Evolutionary conservation across 2,113 vertebrate species (phyloP).

Genomic region (Dicentrarchus labrax): DNA sequence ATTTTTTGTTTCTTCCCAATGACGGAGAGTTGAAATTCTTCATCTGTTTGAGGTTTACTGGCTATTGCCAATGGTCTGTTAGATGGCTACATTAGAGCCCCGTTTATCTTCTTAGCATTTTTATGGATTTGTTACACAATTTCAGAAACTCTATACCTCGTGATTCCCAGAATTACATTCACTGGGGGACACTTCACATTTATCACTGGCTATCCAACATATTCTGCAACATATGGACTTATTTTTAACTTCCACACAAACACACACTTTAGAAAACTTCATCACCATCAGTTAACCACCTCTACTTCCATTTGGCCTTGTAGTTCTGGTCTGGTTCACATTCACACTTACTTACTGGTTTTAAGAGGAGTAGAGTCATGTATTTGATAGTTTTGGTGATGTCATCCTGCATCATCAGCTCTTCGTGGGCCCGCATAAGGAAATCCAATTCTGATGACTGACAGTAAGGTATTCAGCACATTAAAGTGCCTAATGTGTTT

Average conservation of each 20-base stretch:
- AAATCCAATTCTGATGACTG: conserved; percentile 4
- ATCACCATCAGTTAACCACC: background rate
- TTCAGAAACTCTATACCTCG: conserved; percentile 21
- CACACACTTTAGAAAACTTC: background rate
- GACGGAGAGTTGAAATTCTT: conserved; percentile 38
- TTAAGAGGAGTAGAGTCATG: background rate
- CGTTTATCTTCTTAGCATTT: conserved; percentile 24
- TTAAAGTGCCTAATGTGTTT: background rate
- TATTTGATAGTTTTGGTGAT: background rate
- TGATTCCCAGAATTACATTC: background rate
- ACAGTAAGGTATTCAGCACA: conserved; percentile 9
- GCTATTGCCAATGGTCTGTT: conserved; percentile 21
- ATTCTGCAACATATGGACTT: background rate
- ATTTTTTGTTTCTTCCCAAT: background rate
- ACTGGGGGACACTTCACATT: background rate
- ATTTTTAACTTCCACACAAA: background rate
- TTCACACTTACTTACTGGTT: background rate
- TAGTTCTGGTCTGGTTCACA: too few species aligned
- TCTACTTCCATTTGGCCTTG: background rate
- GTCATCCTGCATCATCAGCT: background rate
- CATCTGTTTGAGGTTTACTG: conserved; percentile 19
- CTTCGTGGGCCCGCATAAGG: background rate
- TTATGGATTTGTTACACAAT: conserved; percentile 15
- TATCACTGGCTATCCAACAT: conserved; percentile 8
- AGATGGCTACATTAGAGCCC: conserved; percentile 35